Evolutionary conservation across 2,888 invertebrate species (phyloP).

Genomic region (Drosophila ustulata): DNA sequence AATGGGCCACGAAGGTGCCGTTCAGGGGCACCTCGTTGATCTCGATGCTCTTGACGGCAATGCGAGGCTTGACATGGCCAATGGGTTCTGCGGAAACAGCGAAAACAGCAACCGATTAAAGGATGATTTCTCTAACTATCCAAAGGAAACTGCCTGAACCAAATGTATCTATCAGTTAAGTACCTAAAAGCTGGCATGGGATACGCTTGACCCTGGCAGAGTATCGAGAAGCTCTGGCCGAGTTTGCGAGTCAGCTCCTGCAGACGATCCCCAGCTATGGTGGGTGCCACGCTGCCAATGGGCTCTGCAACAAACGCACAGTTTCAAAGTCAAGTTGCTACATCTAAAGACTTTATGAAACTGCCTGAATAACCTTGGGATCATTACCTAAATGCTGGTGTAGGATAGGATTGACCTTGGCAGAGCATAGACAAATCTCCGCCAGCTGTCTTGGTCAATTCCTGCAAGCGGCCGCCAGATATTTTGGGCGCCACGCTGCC

Average conservation of each 20-base stretch:
- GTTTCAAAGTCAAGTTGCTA: neutral
- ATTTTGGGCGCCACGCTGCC: slow-evolving; percentile 86
- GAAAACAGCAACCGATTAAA: neutral
- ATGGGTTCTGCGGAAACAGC: slow-evolving; percentile 77
- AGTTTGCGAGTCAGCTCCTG: slow-evolving; percentile 86
- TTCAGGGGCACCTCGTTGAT: slow-evolving; percentile 75
- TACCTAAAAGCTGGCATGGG: slow-evolving; percentile 92
- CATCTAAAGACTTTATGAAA: neutral
- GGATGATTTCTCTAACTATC: accelerated
- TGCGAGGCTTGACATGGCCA: slow-evolving; percentile 83
- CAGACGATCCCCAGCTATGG: slow-evolving; percentile 86
- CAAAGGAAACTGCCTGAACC: slow-evolving; percentile 55
- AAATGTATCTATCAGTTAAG: slow-evolving; percentile 55
- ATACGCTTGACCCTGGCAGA: slow-evolving; percentile 91
- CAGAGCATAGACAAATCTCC: slow-evolving; percentile 85
- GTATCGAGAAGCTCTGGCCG: slow-evolving; percentile 87
- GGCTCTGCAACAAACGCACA: slow-evolving; percentile 86
- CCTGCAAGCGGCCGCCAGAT: slow-evolving; percentile 86
- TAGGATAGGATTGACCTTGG: slow-evolving; percentile 87
- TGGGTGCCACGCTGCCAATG: slow-evolving; percentile 89
- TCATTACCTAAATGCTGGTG: slow-evolving; percentile 86
- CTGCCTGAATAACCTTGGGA: slow-evolving; percentile 46
- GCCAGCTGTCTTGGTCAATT: slow-evolving; percentile 77
- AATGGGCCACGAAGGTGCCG: slow-evolving; percentile 83
- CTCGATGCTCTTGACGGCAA: slow-evolving; percentile 82